phyloP scores from a whole-genome alignment of 2,113 vertebrate genomes.

The Nanorana parkeri region DNA sequence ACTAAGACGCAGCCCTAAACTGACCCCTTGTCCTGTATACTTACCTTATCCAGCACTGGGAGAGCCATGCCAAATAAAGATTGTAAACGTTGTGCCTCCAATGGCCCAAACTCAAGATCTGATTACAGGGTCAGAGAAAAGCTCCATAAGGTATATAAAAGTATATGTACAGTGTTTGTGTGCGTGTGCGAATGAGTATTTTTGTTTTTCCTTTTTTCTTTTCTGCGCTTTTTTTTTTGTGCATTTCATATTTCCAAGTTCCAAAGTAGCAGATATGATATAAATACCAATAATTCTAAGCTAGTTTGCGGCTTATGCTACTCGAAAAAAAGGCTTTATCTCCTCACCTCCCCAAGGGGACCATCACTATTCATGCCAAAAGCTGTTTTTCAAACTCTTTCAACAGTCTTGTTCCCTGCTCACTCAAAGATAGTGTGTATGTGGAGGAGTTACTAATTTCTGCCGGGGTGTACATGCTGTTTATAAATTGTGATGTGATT shows the following conservation, averaged over 20 bases:
- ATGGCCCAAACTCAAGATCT: too few relatives aligned
- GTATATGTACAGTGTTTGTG: too few relatives aligned
- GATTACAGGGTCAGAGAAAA: too few relatives aligned
- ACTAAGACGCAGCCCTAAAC: too few relatives aligned
- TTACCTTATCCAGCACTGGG: too few relatives aligned
- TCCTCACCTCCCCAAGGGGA: conserved; percentile 40
- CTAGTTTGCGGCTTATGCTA: conserved; percentile 44
- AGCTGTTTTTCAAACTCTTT: conserved; percentile 55
- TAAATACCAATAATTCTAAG: conserved; percentile 46
- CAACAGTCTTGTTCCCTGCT: conserved; percentile 49
- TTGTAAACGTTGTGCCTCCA: too few relatives aligned
- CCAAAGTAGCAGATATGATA: conserved; percentile 35
- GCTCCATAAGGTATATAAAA: too few relatives aligned
- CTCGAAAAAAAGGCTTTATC: conserved; percentile 50
- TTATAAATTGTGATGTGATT: conserved; percentile 51
- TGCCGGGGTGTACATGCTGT: conserved; percentile 40
- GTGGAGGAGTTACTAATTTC: conserved; percentile 49
- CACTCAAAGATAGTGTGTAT: conserved; percentile 47
- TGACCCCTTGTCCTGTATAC: too few relatives aligned
- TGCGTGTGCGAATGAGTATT: too few relatives aligned
- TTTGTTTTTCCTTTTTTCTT: background rate
- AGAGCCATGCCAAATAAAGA: too few relatives aligned
- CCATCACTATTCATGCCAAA: conserved; percentile 54
- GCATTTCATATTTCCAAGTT: conserved; percentile 24
- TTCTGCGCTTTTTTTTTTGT: background rate